Conservation (phyloP, 2,888 invertebrate species). For the Temnothorax unifasciatus region DNA sequence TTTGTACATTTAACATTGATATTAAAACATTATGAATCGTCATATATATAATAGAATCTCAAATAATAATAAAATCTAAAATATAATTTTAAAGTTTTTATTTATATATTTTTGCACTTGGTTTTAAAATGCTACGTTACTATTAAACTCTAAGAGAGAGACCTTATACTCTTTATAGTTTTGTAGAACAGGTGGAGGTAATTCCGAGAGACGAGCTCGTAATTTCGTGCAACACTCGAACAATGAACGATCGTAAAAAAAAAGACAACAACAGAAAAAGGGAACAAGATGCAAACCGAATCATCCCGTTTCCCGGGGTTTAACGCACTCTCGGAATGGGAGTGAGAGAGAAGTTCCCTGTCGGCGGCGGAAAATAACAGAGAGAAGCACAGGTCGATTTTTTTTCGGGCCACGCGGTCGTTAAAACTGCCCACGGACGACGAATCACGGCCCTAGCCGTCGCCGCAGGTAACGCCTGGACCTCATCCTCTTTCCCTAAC, state of each 20-base stretch:
- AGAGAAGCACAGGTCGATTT: constrained; percentile 60
- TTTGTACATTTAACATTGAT: background rate
- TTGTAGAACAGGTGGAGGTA: background rate
- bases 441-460: constrained; percentile 26
- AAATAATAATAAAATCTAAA: background rate
- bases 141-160: background rate
- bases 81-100: background rate
- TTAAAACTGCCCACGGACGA: constrained; percentile 63
- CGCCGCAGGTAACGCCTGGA: constrained; percentile 29
- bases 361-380: constrained; percentile 54
- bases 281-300: constrained; percentile 14
- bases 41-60: background rate
- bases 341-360: constrained; percentile 39
- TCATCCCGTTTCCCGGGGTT: constrained; percentile 35
- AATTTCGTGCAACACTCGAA: constrained; percentile 9
- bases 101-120: background rate
- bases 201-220: background rate
- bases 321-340: background rate
- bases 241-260: constrained; percentile 32
- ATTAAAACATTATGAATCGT: background rate
- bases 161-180: background rate
- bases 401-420: constrained; percentile 62
- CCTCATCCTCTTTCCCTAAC: background rate
- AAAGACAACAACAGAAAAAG: background rate
- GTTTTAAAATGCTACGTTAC: background rate